Evolutionary conservation across 2,113 vertebrate species (phyloP).

Genomic region (Gavialis gangeticus): DNA sequence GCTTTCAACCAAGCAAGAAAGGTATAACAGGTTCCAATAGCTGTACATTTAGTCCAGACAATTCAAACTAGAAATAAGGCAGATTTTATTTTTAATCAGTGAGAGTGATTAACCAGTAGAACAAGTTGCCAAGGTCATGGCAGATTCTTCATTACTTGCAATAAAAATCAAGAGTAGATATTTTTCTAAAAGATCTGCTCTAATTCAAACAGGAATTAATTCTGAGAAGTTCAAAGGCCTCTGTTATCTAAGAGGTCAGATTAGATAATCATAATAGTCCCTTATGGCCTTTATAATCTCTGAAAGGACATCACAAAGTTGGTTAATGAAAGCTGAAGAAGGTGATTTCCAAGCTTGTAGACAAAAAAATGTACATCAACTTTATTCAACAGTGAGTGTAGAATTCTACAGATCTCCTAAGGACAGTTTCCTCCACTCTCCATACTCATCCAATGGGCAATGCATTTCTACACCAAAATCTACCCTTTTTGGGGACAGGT

Average conservation of each 20-base stretch:
- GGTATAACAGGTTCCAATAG: no score
- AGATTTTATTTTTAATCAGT: no score
- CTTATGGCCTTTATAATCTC: constrained; percentile 52
- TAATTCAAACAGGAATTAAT: constrained; percentile 57
- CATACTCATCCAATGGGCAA: neutral
- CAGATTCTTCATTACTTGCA: neutral
- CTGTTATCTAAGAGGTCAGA: constrained; percentile 59
- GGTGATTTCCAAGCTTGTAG: constrained; percentile 49
- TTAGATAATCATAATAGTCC: constrained; percentile 40
- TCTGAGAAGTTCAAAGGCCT: constrained; percentile 12
- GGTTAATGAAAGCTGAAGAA: constrained; percentile 33
- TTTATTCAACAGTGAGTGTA: neutral
- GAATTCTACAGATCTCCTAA: neutral
- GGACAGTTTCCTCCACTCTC: neutral
- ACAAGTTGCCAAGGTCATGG: no score
- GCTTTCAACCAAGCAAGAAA: no score
- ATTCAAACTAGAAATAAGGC: no score
- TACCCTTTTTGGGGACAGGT: neutral
- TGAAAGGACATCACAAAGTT: constrained; percentile 31
- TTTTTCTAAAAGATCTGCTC: constrained; percentile 36
- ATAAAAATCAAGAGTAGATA: neutral
- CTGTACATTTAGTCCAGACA: no score
- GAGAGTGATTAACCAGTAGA: no score
- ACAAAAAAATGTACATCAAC: constrained; percentile 50
- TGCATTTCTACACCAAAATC: neutral